phyloP scores from a whole-genome alignment of 2,113 vertebrate species.

The Capra hircus region DNA sequence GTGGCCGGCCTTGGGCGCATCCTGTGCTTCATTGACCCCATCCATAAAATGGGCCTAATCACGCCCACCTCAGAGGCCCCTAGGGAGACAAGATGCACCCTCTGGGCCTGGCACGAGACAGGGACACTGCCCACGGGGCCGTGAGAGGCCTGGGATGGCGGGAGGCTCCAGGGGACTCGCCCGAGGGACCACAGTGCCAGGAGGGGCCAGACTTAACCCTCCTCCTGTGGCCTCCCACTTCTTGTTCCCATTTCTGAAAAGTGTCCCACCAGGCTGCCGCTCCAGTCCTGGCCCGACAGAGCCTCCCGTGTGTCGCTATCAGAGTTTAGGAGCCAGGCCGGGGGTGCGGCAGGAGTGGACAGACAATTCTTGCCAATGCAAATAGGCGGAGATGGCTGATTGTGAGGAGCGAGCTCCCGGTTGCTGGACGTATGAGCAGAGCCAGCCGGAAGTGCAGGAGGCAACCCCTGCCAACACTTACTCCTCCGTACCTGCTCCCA shows the following conservation, averaged over 20 bases:
- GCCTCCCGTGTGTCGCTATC: neutral
- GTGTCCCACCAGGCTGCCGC: too few species aligned
- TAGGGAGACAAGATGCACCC: fast-evolving
- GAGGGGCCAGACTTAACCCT: neutral
- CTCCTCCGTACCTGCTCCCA: neutral
- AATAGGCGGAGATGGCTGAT: neutral
- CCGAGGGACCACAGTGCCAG: neutral
- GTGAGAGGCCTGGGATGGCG: neutral
- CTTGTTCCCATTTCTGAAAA: neutral
- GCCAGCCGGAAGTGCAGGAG: neutral
- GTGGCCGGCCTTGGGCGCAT: neutral
- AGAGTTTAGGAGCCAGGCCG: neutral
- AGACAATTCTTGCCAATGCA: neutral
- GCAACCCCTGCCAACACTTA: neutral
- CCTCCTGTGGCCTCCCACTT: neutral
- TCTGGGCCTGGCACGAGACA: neutral
- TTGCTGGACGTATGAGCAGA: neutral
- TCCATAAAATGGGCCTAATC: neutral
- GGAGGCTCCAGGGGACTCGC: neutral
- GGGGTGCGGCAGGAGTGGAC: neutral
- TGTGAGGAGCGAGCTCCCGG: neutral
- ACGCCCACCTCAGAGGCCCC: neutral
- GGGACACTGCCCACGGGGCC: fast-evolving
- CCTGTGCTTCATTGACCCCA: neutral
- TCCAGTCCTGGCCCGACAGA: neutral